Evolutionary conservation across 2,113 vertebrate species (phyloP), one percentile per base, ranked within the genome.

Genomic region (Pelvicachromis taeniatus): DNA sequence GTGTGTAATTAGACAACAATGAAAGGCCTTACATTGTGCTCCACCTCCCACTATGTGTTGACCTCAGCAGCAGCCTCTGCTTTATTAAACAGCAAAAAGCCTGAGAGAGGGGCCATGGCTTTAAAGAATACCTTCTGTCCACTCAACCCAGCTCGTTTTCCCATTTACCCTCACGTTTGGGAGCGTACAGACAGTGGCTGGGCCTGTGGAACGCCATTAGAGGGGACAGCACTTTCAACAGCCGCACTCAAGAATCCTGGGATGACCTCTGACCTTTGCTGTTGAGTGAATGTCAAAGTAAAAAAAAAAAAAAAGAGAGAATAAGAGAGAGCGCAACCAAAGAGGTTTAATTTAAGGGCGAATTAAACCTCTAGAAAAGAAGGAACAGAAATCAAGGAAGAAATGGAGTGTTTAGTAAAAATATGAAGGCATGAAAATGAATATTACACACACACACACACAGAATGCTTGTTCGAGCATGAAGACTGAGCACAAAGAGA

Each of bases 1-100:
- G 85, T 91, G 96, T 95, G 81, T 95, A 96, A 96, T 97, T 95
- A 97, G 95, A 95, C 92, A 95, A 93, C 96, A 96, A 96, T 95
- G 95, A 97, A 91, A 93, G 91, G 81, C 80, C 78, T 86, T 94
- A 92, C 94, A 95, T 94, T 95, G 65, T 91, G 94, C 91, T 94
- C 93, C 93, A 91, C 95, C 94, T 96, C 92, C 92, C 89, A 95
- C 91, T 96, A 93, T 93, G 94, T 94, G 94, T 95, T 97, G 96
- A 97, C 93, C 95, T 97, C 94, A 96, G 92, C 91, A 95, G 95
- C 94, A 96, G 95, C 93, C 96, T 96, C 84, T 95, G 94, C 93
- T 96, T 94, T 90, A 92, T 95, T 96, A 96, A 89, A 95, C 95
- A 97, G 95, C 85, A 95, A 96, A 96, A 92, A 97, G 95, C 94